These are phyloP conservation scores for Danio tinwini DNA, from an alignment of 2,797 vertebrate species.

Conservation along the genomic window DNA sequence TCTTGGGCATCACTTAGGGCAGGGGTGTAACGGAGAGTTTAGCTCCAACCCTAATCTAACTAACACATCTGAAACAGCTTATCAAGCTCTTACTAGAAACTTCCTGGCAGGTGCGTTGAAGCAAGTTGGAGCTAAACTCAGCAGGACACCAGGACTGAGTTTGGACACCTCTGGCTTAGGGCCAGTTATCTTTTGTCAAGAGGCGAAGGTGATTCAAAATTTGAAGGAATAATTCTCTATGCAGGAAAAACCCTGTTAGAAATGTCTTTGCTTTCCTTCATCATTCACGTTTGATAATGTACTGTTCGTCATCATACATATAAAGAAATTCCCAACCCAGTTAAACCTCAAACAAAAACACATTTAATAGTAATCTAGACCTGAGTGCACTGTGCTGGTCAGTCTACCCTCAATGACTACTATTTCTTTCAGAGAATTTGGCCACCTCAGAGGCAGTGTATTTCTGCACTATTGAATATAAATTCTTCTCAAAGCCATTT, in stretches of 20 bases:
- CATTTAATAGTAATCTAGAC: background rate
- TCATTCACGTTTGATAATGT: background rate
- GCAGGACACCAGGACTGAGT: no score
- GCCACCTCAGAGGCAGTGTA: constrained; percentile 4
- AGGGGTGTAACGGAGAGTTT: no score
- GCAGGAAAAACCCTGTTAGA: background rate
- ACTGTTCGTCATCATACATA: background rate
- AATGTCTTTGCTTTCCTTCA: constrained; percentile 15
- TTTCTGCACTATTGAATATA: constrained; percentile 8
- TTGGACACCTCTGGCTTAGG: no score
- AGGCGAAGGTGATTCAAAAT: no score
- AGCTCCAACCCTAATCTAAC: no score
- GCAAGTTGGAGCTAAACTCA: no score
- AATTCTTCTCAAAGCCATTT: background rate
- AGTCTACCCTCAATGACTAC: background rate
- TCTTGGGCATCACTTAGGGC: no score
- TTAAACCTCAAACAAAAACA: constrained; percentile 2
- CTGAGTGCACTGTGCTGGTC: constrained; percentile 31
- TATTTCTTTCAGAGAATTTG: constrained; percentile 1
- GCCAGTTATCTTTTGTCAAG: no score
- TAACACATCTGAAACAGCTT: no score
- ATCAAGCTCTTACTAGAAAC: no score
- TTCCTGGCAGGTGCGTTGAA: no score
- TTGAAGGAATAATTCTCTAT: no score
- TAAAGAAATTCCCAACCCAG: background rate